A percentile compares a stretch with the other conserved stretches of the same genome.
phyloP scores from a whole-genome alignment of 2,797 vertebrate genomes.

The Myripristis jacobus region DNA sequence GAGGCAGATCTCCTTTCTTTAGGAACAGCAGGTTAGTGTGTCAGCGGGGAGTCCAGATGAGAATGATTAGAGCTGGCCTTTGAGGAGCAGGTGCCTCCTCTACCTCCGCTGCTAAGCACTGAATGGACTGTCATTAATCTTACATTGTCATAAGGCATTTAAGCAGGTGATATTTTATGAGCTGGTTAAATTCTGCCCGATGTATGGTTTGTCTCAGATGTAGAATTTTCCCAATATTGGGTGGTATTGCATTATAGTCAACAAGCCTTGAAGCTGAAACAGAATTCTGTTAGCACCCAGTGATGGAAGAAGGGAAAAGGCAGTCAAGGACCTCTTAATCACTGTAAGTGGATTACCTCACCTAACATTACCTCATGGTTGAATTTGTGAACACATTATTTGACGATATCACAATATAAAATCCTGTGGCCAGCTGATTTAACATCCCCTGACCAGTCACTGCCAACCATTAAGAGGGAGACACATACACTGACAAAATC shows the following conservation, averaged over 20 bases:
- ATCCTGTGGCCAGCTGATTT: conserved; percentile 64
- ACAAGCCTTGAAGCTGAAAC: conserved; percentile 58
- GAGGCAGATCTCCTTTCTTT: conserved; percentile 84
- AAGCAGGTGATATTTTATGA: conserved; percentile 75
- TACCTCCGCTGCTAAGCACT: conserved; percentile 69
- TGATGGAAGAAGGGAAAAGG: conserved; percentile 28
- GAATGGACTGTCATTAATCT: conserved; percentile 80
- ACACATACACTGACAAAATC: conserved; percentile 60
- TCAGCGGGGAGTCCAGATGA: conserved; percentile 89
- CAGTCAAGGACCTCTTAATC: conserved; percentile 72
- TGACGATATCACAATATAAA: conserved; percentile 67
- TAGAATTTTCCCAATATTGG: conserved; percentile 54
- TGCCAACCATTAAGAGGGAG: conserved; percentile 60
- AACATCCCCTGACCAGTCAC: conserved; percentile 57
- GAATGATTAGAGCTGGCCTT: conserved; percentile 88
- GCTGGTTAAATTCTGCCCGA: conserved; percentile 69
- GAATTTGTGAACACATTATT: conserved; percentile 64
- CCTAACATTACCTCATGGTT: conserved; percentile 74
- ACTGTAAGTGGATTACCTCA: conserved; percentile 81
- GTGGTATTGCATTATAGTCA: conserved; percentile 47
- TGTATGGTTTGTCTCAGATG: conserved; percentile 74
- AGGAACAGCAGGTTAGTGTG: conserved; percentile 87
- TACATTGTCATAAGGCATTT: conserved; percentile 77
- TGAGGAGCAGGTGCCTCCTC: conserved; percentile 86
- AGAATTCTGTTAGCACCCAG: conserved; percentile 25